These are phyloP conservation scores for Lymantria dispar DNA, from an alignment of 2,888 invertebrate genomes.

Conservation along the genomic window DNA sequence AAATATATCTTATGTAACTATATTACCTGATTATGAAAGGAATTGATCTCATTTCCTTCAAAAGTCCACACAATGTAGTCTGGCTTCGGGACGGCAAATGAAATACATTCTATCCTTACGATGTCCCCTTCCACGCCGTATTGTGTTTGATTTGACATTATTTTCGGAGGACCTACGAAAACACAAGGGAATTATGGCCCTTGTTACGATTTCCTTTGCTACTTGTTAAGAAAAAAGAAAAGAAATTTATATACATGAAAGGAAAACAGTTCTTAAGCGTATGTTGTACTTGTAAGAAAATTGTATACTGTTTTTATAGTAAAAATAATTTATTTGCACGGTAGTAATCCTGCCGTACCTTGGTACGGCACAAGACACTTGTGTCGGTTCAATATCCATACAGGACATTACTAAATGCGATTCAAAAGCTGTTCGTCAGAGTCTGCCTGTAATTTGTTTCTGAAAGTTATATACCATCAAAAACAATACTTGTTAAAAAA, in stretches of 20 bases:
- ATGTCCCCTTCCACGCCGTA: slow-evolving; percentile 91
- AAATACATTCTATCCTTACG: slow-evolving; percentile 92
- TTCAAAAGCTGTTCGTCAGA: no score
- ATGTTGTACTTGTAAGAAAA: neutral
- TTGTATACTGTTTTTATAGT: no score
- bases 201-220: neutral
- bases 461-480: no score
- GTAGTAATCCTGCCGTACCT: no score
- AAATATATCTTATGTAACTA: no score
- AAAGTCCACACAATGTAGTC: slow-evolving; percentile 93
- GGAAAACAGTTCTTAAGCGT: neutral
- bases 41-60: slow-evolving; percentile 90
- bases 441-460: no score
- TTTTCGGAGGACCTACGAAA: slow-evolving; percentile 86
- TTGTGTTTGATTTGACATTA: slow-evolving; percentile 91
- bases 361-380: no score
- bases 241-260: neutral
- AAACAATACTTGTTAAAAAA: no score
- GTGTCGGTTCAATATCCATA: no score
- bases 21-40: slow-evolving; percentile 82
- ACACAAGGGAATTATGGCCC: slow-evolving; percentile 5
- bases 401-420: no score
- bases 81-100: slow-evolving; percentile 94
- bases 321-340: no score
- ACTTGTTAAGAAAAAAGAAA: neutral